Base-by-base conservation (phyloP, 2,113 vertebrate genomes). In the Machaerirhynchus nigripectus region DNA sequence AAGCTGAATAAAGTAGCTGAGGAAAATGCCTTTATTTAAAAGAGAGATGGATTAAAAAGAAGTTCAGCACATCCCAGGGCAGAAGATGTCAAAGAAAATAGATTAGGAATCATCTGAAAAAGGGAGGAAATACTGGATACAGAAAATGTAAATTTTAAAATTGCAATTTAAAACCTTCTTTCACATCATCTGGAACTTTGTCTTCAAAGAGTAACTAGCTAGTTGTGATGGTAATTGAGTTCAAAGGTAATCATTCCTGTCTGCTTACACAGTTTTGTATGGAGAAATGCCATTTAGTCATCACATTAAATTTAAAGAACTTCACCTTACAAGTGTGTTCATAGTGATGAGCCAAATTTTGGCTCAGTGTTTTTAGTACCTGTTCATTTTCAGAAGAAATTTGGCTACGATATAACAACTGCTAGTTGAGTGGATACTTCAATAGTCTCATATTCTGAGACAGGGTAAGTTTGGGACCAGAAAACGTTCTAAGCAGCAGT, bases 1-100 rank as follows among this genome's bases (percentile, higher is more conserved):
- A 89, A 89, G 60, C 60, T 89, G 76, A 94, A 94, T 90, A 78
- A 95, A 94, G 90, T 90, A 93, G 76, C 79, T 84, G 85, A 87
- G 69, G 87, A 88, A 85, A 96, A 90, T 93, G 73, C 92, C 44
- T 95, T 92, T 80, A 77, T 87, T 88, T 92, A 59, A 94, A 49
- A 87, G 59, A 71, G 57, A 60, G 44, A 52, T 64, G 15, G 76
- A 95, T 90, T 84, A 37, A 61, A 47, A 86, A 80, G 26, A 61
- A 75, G 35, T 81, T 84, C 80, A 60, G 56, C 71, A 87, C 40
- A 86, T 93, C 89, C 56, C 37, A 74, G 37, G 14, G 15, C 42
- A 56, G 47, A 74, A 83, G 24, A 78, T 37, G 33, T 83, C 60
- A 78, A 64, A 77, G 63, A 75, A 94, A 88, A 93, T 24, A 78